phyloP scores from a whole-genome alignment of 2,113 vertebrate species.

The Lethenteron reissneri region DNA sequence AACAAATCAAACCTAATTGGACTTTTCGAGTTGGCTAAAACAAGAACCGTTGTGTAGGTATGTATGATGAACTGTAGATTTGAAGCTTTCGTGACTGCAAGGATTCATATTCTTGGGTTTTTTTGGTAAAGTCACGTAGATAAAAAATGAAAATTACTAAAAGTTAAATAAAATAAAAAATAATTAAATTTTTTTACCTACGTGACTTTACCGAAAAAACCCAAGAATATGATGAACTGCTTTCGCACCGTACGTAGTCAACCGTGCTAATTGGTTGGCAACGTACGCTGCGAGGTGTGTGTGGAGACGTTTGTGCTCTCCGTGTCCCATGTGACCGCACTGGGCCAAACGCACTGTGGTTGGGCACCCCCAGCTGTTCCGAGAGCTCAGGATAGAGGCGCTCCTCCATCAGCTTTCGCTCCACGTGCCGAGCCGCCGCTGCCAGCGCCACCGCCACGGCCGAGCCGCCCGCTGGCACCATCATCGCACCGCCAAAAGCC shows the following conservation, averaged over 20 bases:
- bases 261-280: not conserved
- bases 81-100: too few species aligned
- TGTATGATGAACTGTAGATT: not conserved
- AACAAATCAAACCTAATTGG: too few species aligned
- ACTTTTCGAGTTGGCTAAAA: too few species aligned
- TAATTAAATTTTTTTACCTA: not conserved
- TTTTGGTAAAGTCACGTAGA: too few species aligned
- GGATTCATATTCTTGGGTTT: too few species aligned
- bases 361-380: slow-evolving; percentile 49
- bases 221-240: not conserved
- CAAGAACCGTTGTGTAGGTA: not conserved
- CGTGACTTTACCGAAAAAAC: not conserved
- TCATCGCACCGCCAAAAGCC: too few species aligned
- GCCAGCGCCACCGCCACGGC: slow-evolving; percentile 35
- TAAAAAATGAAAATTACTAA: too few species aligned
- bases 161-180: not conserved
- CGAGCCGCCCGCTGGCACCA: too few species aligned
- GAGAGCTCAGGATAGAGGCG: slow-evolving; percentile 71
- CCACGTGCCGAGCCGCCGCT: slow-evolving; percentile 45
- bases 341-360: slow-evolving; percentile 35
- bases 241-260: too few species aligned
- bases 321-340: not conserved
- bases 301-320: not conserved
- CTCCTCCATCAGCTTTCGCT: slow-evolving; percentile 57
- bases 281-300: not conserved